phyloP scores from a whole-genome alignment of 2,888 invertebrate species.

The Panopea generosa region DNA sequence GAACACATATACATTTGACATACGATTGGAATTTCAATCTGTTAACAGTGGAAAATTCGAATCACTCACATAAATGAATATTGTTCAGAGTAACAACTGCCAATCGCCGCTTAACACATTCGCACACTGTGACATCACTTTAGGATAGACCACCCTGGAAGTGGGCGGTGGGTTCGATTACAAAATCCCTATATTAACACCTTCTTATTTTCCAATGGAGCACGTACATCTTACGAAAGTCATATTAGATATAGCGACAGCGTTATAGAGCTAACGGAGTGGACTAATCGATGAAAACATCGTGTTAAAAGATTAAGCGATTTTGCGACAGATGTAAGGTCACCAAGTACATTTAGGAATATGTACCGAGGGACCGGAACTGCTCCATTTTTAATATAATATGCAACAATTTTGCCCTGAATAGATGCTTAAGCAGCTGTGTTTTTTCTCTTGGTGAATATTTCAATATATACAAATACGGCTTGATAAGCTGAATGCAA shows the following conservation, averaged over 20 bases:
- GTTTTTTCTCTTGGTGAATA: background rate
- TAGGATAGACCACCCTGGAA: constrained; percentile 15
- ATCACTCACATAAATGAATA: too few relatives aligned
- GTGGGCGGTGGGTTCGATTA: constrained; percentile 13
- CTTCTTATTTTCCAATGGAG: too few relatives aligned
- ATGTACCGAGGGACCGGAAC: constrained; percentile 47
- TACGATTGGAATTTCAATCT: too few relatives aligned
- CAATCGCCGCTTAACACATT: too few relatives aligned
- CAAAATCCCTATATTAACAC: too few relatives aligned
- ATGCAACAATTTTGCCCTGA: constrained; percentile 39
- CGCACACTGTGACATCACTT: too few relatives aligned
- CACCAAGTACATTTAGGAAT: constrained; percentile 27
- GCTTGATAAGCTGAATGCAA: constrained; percentile 33
- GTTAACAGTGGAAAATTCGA: too few relatives aligned
- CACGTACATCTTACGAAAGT: too few relatives aligned
- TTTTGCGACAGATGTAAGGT: constrained; percentile 51
- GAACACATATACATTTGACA: too few relatives aligned
- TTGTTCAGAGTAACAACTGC: too few relatives aligned
- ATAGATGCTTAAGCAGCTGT: constrained; percentile 47
- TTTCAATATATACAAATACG: constrained; percentile 57
- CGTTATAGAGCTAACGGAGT: background rate
- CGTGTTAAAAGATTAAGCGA: constrained; percentile 43
- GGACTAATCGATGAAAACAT: constrained; percentile 40
- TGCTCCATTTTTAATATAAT: constrained; percentile 28
- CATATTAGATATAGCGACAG: too few relatives aligned